A percentile compares a stretch with the other conserved stretches of the same genome.
phyloP scores from a whole-genome alignment of 2,888 invertebrate genomes.

The Mesoligia furuncula region DNA sequence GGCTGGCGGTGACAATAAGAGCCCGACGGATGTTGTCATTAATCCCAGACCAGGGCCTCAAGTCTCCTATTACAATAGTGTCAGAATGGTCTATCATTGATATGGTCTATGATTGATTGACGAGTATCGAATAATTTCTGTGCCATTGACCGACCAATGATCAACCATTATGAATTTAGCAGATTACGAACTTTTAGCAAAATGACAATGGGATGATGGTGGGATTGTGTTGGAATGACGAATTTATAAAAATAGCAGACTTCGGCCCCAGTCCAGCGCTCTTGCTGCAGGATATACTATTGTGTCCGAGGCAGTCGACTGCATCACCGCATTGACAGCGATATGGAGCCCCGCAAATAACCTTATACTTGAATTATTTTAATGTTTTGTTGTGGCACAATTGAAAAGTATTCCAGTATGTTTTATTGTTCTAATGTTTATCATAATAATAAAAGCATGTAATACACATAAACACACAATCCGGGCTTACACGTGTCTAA shows the following conservation, averaged over 20 bases:
- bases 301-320: neutral
- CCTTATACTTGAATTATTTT: neutral
- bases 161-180: too few relatives aligned
- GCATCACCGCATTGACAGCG: neutral
- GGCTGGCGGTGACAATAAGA: neutral
- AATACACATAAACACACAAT: conserved; percentile 14
- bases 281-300: neutral
- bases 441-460: neutral
- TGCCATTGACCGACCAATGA: too few relatives aligned
- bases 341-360: neutral
- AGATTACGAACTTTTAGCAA: too few relatives aligned
- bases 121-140: too few relatives aligned
- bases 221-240: too few relatives aligned
- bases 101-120: too few relatives aligned
- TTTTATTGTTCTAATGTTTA: conserved; percentile 10
- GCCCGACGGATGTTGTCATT: neutral
- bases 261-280: too few relatives aligned
- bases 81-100: too few relatives aligned
- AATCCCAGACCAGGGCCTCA: too few relatives aligned
- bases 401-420: neutral
- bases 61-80: too few relatives aligned
- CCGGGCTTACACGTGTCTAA: conserved; percentile 10
- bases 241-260: too few relatives aligned
- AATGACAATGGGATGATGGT: too few relatives aligned
- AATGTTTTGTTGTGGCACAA: neutral